phyloP scores from a whole-genome alignment of 2,113 vertebrate genomes.

The Genyomyrus donnyi region DNA sequence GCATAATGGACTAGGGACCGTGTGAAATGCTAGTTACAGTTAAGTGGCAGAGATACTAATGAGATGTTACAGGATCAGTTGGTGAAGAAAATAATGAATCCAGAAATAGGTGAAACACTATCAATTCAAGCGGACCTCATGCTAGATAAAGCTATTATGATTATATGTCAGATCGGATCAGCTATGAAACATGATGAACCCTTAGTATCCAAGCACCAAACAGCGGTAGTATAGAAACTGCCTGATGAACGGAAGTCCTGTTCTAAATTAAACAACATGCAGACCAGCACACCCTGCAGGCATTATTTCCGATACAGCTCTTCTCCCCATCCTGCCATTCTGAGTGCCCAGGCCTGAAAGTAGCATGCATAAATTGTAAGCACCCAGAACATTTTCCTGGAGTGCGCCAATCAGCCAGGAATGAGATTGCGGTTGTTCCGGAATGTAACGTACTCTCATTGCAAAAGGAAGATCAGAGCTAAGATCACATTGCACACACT shows the following conservation, averaged over 20 bases:
- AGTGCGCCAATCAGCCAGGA: not conserved
- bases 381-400: not conserved
- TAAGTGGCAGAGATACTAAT: not conserved
- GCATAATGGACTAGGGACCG: not conserved
- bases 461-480: not conserved
- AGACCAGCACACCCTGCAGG: not conserved
- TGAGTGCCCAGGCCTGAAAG: not conserved
- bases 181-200: not conserved
- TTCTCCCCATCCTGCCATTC: not conserved
- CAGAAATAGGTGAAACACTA: not conserved
- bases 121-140: not conserved
- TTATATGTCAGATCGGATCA: not conserved
- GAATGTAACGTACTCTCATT: not conserved
- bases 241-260: not conserved
- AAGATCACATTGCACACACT: not conserved
- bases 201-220: not conserved
- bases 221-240: not conserved
- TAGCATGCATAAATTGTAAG: not conserved
- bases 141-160: not conserved
- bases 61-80: not conserved
- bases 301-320: not conserved
- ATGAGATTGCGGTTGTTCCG: not conserved
- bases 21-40: not conserved
- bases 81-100: not conserved
- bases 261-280: not conserved